These are phyloP conservation scores for Resseliella maxima DNA, from an alignment of 2,888 invertebrate genomes.

Conservation along the genomic window DNA sequence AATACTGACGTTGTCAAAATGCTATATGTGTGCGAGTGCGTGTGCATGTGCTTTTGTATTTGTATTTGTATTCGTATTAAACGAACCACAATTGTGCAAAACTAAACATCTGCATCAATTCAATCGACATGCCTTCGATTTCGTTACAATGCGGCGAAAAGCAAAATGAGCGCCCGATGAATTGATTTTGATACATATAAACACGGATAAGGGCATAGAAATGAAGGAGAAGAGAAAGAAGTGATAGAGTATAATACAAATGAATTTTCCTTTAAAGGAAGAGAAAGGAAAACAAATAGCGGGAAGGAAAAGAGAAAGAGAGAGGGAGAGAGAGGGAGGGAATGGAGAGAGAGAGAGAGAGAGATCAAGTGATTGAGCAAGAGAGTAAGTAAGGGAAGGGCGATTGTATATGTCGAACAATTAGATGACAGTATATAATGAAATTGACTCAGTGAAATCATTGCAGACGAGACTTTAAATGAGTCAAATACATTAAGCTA, in stretches of 20 bases:
- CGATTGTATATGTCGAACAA: not conserved
- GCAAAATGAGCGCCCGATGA: no score
- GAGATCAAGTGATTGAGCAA: no score
- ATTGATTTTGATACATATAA: no score
- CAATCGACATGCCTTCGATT: not conserved
- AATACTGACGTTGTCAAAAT: not conserved
- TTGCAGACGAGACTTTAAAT: not conserved
- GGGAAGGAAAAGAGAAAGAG: no score
- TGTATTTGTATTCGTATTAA: not conserved
- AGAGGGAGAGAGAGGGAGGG: no score
- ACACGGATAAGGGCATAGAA: no score
- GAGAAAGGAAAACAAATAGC: no score
- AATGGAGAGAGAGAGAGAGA: no score
- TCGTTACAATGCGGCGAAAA: not conserved
- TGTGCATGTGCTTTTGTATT: not conserved
- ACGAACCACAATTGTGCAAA: not conserved
- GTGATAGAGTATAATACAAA: no score
- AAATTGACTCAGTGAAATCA: not conserved
- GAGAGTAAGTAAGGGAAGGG: not conserved
- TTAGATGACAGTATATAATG: not conserved
- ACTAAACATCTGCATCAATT: not conserved
- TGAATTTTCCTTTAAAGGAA: no score
- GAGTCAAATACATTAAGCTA: not conserved
- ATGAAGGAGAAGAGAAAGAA: no score
- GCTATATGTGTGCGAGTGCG: not conserved